Percentiles rank a stretch among this genome's conserved stretches.
phyloP scores from a whole-genome alignment of 2,888 invertebrate genomes.

The Pemphredon lugubris region DNA sequence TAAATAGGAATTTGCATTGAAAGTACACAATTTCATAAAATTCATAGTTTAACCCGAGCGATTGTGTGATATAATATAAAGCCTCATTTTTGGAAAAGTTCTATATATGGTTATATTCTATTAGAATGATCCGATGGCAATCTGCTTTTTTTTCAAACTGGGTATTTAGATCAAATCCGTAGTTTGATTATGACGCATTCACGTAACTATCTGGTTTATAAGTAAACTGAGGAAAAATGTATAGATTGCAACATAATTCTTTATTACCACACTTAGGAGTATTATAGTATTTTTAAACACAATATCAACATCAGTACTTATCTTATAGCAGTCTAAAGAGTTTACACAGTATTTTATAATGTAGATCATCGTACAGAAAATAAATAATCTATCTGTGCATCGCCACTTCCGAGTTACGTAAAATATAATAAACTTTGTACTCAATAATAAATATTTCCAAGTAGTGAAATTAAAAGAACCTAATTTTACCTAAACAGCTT shows the following conservation, averaged over 20 bases:
- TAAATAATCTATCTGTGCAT: constrained; percentile 24
- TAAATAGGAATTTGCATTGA: too few relatives aligned
- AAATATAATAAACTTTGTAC: constrained; percentile 36
- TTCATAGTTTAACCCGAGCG: too few relatives aligned
- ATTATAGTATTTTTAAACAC: constrained; percentile 48
- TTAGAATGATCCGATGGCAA: too few relatives aligned
- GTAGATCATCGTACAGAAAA: constrained; percentile 24
- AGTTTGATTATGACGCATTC: too few relatives aligned
- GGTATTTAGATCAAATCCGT: too few relatives aligned
- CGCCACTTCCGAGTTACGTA: constrained; percentile 6
- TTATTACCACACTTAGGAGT: constrained; percentile 51
- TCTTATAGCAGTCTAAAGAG: constrained; percentile 15
- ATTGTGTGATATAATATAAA: too few relatives aligned
- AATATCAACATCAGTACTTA: constrained; percentile 23
- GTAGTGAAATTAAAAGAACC: not conserved
- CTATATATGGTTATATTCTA: too few relatives aligned
- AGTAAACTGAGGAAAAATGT: constrained; percentile 1
- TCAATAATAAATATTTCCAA: constrained; percentile 16
- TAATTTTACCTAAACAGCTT: too few relatives aligned
- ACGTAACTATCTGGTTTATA: too few relatives aligned
- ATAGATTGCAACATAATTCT: constrained; percentile 7
- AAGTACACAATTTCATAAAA: too few relatives aligned
- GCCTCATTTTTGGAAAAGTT: too few relatives aligned
- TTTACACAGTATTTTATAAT: constrained; percentile 12
- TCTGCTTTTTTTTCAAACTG: too few relatives aligned